Evolutionary conservation across 2,888 invertebrate species (phyloP), one percentile per base, ranked within the genome.

Genomic region (Caenorhabditis virilis): DNA sequence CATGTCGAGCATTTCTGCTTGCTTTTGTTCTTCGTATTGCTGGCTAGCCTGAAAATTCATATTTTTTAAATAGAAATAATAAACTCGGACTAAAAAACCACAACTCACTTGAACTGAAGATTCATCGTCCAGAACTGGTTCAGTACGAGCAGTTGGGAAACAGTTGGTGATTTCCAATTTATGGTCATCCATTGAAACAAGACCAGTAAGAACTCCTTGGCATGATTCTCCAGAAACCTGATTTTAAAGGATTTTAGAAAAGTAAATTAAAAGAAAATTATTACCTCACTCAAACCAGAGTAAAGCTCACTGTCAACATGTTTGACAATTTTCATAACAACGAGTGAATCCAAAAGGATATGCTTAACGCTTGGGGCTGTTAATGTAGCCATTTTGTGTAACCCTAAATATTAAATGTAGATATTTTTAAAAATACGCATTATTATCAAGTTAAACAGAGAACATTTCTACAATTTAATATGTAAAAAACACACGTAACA

Each of bases 131-230:
- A 76, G 46, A 26, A 74, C 56, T 20, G 75, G 65, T 47, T 82
- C 82, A 22, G 78, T 69, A 30, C 82, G 73, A 5, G 80, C 76
- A 2, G 81, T 78, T 38, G 83, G 80, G 53, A 83, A 83, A 62
- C 83, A 83, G 58, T 83, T 83, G 49, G 83, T 83, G 43, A 83
- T 74, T 60, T 83, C 83, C 9, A 83, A 69, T n/a, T 78, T 70
- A 7, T 74, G 60, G 22, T 82, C 80, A 6, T 79, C 82, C 2
- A 70, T 55, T 27, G 79, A 78, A 18, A 83, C 77, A n/a, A 83
- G 71, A 11, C 83, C 83, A 23, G 82, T 81, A 35, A 83, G 70
- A 47, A 80, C 78, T 38, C 83, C 83, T 26, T 80, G 80, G 25
- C 82, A 82, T 1, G 77, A 70, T 47, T 82, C 82, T 15, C 80